Percentiles rank a stretch among this genome's conserved stretches.
These are phyloP conservation scores for Drosophila dunni DNA, from an alignment of 1,140 invertebrate species.

Conservation along the genomic window DNA sequence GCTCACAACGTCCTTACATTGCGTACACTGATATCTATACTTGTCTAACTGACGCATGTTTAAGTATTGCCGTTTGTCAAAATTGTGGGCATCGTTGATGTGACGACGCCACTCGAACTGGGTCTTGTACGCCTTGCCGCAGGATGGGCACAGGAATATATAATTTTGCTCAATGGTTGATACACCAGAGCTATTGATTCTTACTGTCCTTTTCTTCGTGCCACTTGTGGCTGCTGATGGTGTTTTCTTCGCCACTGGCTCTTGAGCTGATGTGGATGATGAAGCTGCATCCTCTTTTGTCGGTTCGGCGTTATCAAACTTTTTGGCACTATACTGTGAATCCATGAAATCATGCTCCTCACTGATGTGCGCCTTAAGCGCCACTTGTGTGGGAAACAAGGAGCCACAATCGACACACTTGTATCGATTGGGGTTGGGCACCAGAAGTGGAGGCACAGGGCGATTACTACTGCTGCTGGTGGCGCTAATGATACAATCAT, in stretches of 20 bases:
- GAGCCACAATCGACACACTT: slow-evolving; percentile 72
- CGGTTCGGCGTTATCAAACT: slow-evolving; percentile 29
- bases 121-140: slow-evolving; percentile 71
- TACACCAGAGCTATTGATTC: slow-evolving; percentile 15
- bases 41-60: slow-evolving; percentile 78
- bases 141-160: slow-evolving; percentile 75
- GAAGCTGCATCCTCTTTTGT: slow-evolving; percentile 13
- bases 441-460: slow-evolving; percentile 1
- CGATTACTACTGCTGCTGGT: neutral
- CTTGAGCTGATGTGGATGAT: slow-evolving; percentile 1
- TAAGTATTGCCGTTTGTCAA: slow-evolving; percentile 72
- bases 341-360: slow-evolving; percentile 65
- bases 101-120: slow-evolving; percentile 81
- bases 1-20: slow-evolving; percentile 74
- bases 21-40: slow-evolving; percentile 73
- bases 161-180: slow-evolving; percentile 72
- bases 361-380: slow-evolving; percentile 64
- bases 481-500: slow-evolving; percentile 34
- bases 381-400: slow-evolving; percentile 56
- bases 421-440: slow-evolving; percentile 45
- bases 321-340: slow-evolving; percentile 38
- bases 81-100: slow-evolving; percentile 77
- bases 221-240: neutral
- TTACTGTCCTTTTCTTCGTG: neutral
- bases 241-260: neutral